Conservation (phyloP, 2,888 invertebrate species). For the Spodoptera littoralis region DNA sequence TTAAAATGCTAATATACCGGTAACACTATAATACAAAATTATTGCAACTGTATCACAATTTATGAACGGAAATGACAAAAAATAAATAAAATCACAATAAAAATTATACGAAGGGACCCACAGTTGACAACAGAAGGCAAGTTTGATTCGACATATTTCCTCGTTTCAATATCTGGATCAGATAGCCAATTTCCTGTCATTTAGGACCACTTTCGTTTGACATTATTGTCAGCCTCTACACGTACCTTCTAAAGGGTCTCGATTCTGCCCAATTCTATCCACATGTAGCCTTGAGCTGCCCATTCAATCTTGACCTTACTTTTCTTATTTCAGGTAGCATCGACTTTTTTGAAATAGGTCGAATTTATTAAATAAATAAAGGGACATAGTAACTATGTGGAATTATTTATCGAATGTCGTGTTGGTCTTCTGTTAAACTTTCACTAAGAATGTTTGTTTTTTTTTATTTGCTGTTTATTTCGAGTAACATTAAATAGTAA, state of each 20-base stretch:
- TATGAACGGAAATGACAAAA: too few species aligned
- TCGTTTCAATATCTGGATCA: constrained; percentile 37
- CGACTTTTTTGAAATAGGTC: constrained; percentile 26
- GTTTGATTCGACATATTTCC: constrained; percentile 33
- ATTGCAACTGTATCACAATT: too few species aligned
- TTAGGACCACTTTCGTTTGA: constrained; percentile 29
- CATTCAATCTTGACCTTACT: constrained; percentile 46
- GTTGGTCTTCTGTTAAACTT: too few species aligned
- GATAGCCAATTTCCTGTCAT: constrained; percentile 49
- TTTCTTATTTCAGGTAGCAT: constrained; percentile 17
- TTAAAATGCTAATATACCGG: too few species aligned
- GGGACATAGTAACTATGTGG: constrained; percentile 26
- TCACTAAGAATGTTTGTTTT: too few species aligned
- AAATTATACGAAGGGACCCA: neutral
- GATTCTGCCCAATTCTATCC: constrained; percentile 28
- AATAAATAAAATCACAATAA: neutral
- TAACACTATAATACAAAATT: too few species aligned
- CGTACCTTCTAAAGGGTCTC: constrained; percentile 28
- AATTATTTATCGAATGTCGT: constrained; percentile 33
- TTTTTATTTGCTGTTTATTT: too few species aligned
- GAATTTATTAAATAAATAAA: constrained; percentile 37
- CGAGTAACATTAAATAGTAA: too few species aligned
- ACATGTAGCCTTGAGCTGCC: constrained; percentile 38
- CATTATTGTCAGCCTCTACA: constrained; percentile 37
- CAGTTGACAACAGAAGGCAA: constrained; percentile 14